A percentile compares a stretch with the other conserved stretches of the same genome.
Conservation (phyloP, 2,797 vertebrate species). For the Tenualosa ilisha region DNA sequence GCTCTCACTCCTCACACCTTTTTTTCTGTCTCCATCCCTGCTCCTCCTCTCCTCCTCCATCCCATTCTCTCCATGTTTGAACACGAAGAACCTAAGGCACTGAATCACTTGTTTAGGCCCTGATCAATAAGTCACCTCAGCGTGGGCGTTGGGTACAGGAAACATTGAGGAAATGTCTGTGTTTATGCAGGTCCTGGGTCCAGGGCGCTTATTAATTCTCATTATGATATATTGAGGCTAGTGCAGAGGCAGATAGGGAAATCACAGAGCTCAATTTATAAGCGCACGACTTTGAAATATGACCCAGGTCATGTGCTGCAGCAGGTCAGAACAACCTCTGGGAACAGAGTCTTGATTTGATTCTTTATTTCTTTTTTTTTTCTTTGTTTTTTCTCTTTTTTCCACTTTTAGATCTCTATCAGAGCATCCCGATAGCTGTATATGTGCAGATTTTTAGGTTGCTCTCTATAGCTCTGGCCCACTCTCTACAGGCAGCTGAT, state of each 20-base stretch:
- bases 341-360: background rate
- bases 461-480: background rate
- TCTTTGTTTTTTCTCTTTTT: too few species aligned
- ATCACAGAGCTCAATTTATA: slow-evolving; percentile 3
- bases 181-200: background rate
- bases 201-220: background rate
- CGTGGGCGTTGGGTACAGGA: slow-evolving; percentile 31
- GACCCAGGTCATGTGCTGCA: background rate
- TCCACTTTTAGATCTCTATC: background rate
- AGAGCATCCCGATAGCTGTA: background rate
- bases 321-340: background rate
- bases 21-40: background rate
- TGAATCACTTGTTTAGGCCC: slow-evolving; percentile 45
- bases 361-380: background rate
- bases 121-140: slow-evolving; percentile 49
- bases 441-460: background rate
- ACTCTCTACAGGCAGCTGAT: background rate
- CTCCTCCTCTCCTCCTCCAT: background rate
- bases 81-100: slow-evolving; percentile 38
- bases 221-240: slow-evolving; percentile 11
- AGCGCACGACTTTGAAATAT: slow-evolving; percentile 10
- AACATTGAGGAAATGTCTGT: slow-evolving; percentile 30
- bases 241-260: background rate
- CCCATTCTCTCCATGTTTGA: slow-evolving; percentile 33
- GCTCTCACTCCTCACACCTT: background rate